Conservation (phyloP, 2,888 invertebrate genomes). For the Leptinotarsa tumamoca region DNA sequence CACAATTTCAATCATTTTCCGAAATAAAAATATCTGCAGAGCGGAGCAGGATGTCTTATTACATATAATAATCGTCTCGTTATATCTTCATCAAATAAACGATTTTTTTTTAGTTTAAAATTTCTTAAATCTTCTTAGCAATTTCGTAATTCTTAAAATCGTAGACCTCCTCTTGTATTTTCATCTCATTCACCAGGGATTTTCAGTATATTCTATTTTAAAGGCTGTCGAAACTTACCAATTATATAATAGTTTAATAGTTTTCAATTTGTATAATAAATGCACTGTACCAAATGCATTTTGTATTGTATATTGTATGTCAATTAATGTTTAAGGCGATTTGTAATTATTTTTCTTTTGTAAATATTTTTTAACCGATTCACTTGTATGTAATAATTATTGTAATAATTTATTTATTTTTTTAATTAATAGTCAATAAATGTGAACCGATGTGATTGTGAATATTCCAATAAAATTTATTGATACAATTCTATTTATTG, state of each 20-base stretch:
- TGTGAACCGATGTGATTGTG: conserved; percentile 27
- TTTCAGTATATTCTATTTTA: conserved; percentile 4
- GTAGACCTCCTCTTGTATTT: background rate
- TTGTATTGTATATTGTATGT: conserved; percentile 52
- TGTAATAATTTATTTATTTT: conserved; percentile 49
- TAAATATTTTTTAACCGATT: conserved; percentile 57
- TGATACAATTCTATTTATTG: background rate
- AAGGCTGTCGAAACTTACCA: conserved; percentile 56
- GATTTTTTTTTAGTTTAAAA: no score
- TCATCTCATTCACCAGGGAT: background rate
- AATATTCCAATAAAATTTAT: conserved; percentile 21
- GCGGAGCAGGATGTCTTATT: no score
- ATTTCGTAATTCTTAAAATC: no score
- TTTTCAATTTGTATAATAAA: conserved; percentile 42
- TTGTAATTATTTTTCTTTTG: conserved; percentile 58
- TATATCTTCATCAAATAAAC: no score
- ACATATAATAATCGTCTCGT: no score
- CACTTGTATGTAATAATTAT: conserved; percentile 40
- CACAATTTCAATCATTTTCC: background rate
- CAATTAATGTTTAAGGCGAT: conserved; percentile 54
- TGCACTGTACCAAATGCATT: conserved; percentile 59
- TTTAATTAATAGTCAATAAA: conserved; percentile 28
- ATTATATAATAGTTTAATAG: conserved; percentile 20
- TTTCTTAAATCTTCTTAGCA: no score
- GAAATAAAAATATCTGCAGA: no score